Percentiles rank a stretch among this genome's conserved stretches.
These are phyloP conservation scores for Willowsia nigromaculata DNA, from an alignment of 2,888 invertebrate species.

Conservation along the genomic window DNA sequence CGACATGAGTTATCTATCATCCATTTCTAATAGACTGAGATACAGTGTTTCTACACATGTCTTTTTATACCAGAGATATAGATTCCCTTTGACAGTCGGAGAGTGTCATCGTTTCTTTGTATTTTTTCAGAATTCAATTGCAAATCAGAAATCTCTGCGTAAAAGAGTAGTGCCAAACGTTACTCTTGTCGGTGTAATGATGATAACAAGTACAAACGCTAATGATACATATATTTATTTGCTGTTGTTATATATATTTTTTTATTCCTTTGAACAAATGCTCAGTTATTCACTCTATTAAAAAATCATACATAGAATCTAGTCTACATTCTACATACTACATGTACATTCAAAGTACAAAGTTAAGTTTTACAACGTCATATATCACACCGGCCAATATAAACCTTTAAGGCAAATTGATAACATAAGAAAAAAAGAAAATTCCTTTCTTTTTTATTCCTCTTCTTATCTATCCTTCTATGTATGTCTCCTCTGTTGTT, in stretches of 20 bases:
- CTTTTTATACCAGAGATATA: too few relatives aligned
- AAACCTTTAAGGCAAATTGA: background rate
- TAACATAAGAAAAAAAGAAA: background rate
- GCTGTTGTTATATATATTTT: too few relatives aligned
- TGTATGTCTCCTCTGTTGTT: background rate
- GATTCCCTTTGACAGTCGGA: too few relatives aligned
- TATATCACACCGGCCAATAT: background rate
- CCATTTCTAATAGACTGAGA: too few relatives aligned
- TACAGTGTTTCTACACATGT: too few relatives aligned
- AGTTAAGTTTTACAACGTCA: background rate
- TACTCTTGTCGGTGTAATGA: too few relatives aligned
- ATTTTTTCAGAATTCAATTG: too few relatives aligned
- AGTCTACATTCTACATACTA: background rate
- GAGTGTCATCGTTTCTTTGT: too few relatives aligned
- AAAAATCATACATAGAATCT: background rate
- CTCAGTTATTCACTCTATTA: background rate
- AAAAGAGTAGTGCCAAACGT: too few relatives aligned
- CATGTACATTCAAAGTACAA: background rate
- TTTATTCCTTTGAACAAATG: background rate
- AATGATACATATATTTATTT: background rate
- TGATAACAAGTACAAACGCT: background rate
- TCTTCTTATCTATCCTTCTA: background rate
- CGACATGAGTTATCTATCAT: too few relatives aligned
- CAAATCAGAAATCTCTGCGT: too few relatives aligned
- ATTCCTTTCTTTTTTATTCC: background rate